phyloP scores from a whole-genome alignment of 2,888 invertebrate species.

The Hydrotaea diabolus region DNA sequence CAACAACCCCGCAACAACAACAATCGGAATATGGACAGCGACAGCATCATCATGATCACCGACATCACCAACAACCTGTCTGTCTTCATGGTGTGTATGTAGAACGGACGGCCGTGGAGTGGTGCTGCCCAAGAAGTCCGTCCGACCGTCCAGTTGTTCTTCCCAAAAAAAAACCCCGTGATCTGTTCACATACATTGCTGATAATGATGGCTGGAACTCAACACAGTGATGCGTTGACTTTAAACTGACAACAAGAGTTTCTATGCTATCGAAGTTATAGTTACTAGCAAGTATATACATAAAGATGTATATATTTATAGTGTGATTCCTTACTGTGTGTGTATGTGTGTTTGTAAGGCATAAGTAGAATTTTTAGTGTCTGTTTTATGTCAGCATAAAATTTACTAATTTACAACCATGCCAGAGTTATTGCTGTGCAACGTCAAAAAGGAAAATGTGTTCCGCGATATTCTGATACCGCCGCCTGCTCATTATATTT shows the following conservation, averaged over 20 bases:
- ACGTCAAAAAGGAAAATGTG: constrained; percentile 66
- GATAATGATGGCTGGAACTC: constrained; percentile 11
- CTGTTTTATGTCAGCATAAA: constrained; percentile 76
- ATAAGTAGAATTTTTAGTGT: constrained; percentile 72
- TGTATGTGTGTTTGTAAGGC: not conserved
- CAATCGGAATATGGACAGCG: not conserved
- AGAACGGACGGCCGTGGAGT: not conserved
- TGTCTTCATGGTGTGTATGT: not conserved
- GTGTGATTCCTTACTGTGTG: not conserved
- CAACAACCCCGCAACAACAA: too few relatives aligned
- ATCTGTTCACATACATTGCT: constrained; percentile 4
- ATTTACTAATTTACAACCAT: constrained; percentile 74
- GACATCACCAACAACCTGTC: not conserved
- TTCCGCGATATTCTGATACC: constrained; percentile 66
- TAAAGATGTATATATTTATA: not conserved
- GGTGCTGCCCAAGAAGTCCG: not conserved
- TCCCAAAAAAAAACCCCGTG: not conserved
- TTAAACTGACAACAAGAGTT: constrained; percentile 16
- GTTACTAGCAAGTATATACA: not conserved
- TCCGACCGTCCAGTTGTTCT: not conserved
- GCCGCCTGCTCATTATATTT: constrained; percentile 59
- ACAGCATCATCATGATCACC: not conserved
- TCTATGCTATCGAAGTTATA: constrained; percentile 29
- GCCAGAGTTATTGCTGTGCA: constrained; percentile 72
- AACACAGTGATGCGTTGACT: constrained; percentile 43